Evolutionary conservation across 2,888 invertebrate genomes (phyloP).

Genomic region (Tinea pellionella): DNA sequence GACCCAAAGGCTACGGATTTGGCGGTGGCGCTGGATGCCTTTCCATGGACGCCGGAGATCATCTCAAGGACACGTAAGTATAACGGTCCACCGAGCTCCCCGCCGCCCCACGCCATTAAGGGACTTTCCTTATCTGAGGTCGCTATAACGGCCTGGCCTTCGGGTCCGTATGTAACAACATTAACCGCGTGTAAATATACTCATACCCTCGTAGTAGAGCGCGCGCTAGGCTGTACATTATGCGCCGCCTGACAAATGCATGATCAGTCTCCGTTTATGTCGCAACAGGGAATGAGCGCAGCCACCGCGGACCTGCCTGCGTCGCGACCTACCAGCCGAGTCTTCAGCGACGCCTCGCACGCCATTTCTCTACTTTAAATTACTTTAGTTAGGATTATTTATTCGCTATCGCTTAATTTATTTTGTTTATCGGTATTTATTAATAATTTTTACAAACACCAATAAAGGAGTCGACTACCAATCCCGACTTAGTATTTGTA

Average conservation of each 20-base stretch:
- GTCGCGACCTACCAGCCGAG: slow-evolving; percentile 52
- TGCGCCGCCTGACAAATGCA: slow-evolving; percentile 65
- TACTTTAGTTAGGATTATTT: slow-evolving; percentile 66
- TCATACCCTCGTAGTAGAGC: slow-evolving; percentile 49
- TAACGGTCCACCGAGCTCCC: slow-evolving; percentile 39
- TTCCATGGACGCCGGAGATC: slow-evolving; percentile 95
- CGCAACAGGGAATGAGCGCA: slow-evolving; percentile 66
- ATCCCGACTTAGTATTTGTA: slow-evolving; percentile 44
- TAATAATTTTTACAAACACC: slow-evolving; percentile 48
- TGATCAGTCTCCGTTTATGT: slow-evolving; percentile 70
- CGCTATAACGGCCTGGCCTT: slow-evolving; percentile 51
- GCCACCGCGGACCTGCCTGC: slow-evolving; percentile 51
- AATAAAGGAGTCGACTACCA: slow-evolving; percentile 66
- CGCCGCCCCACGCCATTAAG: slow-evolving; percentile 67
- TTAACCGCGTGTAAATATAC: slow-evolving; percentile 69
- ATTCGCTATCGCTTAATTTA: slow-evolving; percentile 68
- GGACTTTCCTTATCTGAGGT: slow-evolving; percentile 70
- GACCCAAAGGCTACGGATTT: slow-evolving; percentile 98
- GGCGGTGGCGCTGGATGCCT: slow-evolving; percentile 98
- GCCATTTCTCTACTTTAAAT: slow-evolving; percentile 61
- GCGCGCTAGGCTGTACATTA: slow-evolving; percentile 68
- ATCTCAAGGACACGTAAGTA: slow-evolving; percentile 87
- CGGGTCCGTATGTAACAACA: slow-evolving; percentile 65
- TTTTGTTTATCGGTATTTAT: slow-evolving; percentile 56
- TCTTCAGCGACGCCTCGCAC: slow-evolving; percentile 60